phyloP scores from a whole-genome alignment of 2,888 invertebrate species.

The Eurytoma californica region DNA sequence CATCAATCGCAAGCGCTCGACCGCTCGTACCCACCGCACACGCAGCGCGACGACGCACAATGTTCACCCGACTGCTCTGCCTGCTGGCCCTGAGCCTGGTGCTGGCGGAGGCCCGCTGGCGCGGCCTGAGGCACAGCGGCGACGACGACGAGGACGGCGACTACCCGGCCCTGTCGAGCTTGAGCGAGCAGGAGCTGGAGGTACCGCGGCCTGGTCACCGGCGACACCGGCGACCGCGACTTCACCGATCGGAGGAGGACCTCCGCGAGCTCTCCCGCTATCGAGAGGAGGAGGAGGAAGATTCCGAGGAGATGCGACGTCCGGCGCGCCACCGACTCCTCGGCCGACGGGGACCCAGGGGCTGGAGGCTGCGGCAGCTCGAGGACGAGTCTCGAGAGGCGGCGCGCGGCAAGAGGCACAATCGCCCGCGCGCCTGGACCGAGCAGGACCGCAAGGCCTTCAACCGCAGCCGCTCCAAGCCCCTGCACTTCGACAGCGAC shows the following conservation, averaged over 20 bases:
- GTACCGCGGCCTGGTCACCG: neutral
- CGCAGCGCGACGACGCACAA: neutral
- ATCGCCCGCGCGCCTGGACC: constrained; percentile 6
- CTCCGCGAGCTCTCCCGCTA: neutral
- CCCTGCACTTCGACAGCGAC: constrained; percentile 5
- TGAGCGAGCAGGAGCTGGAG: neutral
- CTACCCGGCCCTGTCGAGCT: neutral
- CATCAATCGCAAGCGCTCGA: neutral
- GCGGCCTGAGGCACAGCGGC: neutral
- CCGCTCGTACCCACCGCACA: neutral
- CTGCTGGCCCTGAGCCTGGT: constrained; percentile 3
- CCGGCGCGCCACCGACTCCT: neutral
- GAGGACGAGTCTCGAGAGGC: neutral
- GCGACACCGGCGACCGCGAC: neutral
- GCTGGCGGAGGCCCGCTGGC: constrained; percentile 33
- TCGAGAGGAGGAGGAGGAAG: neutral
- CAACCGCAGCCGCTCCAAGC: constrained; percentile 11
- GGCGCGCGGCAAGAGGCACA: constrained; percentile 35
- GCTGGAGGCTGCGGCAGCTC: neutral
- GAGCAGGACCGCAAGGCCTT: constrained; percentile 27
- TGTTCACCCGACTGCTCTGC: neutral
- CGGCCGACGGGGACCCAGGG: neutral
- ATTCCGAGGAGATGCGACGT: neutral
- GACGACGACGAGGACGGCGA: constrained; percentile 5
- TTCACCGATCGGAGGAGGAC: neutral